Percentiles rank a stretch among this genome's conserved stretches.
These are phyloP conservation scores for Cherax destructor DNA, from an alignment of 1,140 invertebrate genomes.

Conservation along the genomic window DNA sequence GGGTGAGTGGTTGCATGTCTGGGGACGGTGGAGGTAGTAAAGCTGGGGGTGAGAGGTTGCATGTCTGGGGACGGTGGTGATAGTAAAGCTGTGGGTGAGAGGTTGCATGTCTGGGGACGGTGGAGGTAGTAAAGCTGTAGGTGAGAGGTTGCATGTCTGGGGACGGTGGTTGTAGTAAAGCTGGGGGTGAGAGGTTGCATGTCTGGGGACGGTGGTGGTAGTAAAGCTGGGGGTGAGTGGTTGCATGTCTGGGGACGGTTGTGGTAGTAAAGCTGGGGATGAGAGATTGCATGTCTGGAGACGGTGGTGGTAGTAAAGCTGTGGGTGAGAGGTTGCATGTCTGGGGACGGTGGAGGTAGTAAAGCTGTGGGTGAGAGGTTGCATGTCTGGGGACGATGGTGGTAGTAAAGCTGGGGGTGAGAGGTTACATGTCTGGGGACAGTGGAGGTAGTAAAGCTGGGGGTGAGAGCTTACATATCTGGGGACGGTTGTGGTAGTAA, in stretches of 20 bases:
- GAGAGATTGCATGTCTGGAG: no score
- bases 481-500: background rate
- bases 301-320: background rate
- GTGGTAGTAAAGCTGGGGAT: no score
- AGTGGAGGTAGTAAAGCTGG: background rate
- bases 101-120: no score
- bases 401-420: background rate
- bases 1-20: background rate
- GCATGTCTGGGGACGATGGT: no score
- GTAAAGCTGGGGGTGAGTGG: background rate
- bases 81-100: conserved; percentile 1
- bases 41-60: no score
- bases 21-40: background rate
- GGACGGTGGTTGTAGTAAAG: no score
- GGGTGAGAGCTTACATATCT: no score
- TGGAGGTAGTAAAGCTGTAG: no score
- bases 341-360: background rate
- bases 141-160: conserved; percentile 20
- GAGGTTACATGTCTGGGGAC: background rate
- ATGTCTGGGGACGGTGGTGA: no score
- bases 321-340: background rate
- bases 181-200: background rate
- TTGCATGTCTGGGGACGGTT: conserved; percentile 11
- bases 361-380: background rate
- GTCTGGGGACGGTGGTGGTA: no score